Base-by-base conservation (phyloP, 2,113 vertebrate genomes). In the Phoenicopterus ruber region DNA sequence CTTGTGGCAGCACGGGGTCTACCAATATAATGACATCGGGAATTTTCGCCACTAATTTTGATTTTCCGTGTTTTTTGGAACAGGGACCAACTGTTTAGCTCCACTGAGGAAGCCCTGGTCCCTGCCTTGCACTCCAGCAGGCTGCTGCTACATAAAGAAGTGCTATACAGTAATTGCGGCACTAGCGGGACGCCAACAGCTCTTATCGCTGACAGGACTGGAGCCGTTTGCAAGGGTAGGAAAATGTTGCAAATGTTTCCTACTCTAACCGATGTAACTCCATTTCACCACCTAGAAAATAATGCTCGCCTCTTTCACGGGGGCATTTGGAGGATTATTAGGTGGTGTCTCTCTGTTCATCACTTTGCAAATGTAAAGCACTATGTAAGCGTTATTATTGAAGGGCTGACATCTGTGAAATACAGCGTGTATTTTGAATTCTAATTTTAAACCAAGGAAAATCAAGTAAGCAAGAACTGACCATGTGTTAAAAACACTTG, bases 401-500 rank as follows among this genome's bases (percentile, higher is more conserved):
- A 88, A 88, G 44, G 95, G 78, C 71, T 96, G 95, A 97, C 93
- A 98, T 96, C 97, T 97, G 94, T 96, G 96, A 97, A 98, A 97
- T 97, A 97, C 95, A 97, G 93, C 61, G 69, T 96, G 86, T 95
- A 97, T 98, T 98, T 95, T 85, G 76, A 97, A 97, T 97, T 97
- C 96, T 96, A 96, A 96, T 97, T 97, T 98, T 96, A 97, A 98
- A 97, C 94, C 86, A 87, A 88, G 92, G 90, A 82, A 93, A 97
- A 97, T 93, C 96, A 97, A 98, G 97, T 94, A 97, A 98, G 97
- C 94, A 98, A 97, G 96, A 97, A 90, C 62, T 96, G 95, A 94
- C 97, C 97, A 97, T 98, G 97, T 98, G 97, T 98, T 98, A 98
- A 97, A 98, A 97, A 98, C 97, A 98, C 98, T 98, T 97, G 97